phyloP scores from a whole-genome alignment of 1,140 invertebrate genomes.

The Drosophila mauritiana region DNA sequence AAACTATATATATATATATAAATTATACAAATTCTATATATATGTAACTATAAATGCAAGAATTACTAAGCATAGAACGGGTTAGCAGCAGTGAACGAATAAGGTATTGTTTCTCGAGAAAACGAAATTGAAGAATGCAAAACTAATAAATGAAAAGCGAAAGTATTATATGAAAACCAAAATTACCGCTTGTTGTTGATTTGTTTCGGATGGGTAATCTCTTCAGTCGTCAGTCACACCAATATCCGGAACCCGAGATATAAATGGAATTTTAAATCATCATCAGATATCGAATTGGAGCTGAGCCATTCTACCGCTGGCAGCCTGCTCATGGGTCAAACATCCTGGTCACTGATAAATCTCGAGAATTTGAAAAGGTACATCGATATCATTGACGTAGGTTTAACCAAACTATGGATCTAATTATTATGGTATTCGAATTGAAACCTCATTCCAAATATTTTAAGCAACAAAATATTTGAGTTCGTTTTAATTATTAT shows the following conservation, averaged over 20 bases:
- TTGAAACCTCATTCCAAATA: too few relatives aligned
- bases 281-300: not conserved
- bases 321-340: not conserved
- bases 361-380: not conserved
- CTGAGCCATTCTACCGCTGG: not conserved
- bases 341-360: constrained; percentile 3
- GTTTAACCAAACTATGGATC: not conserved
- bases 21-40: constrained; percentile 47
- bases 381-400: not conserved
- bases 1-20: constrained; percentile 50
- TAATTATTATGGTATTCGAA: too few relatives aligned
- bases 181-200: not conserved
- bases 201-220: not conserved
- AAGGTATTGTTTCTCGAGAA: constrained; percentile 27
- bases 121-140: constrained; percentile 46
- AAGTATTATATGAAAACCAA: constrained; percentile 48
- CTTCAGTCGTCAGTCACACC: not conserved
- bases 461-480: too few relatives aligned
- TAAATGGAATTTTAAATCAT: constrained; percentile 61
- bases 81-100: constrained; percentile 16
- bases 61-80: constrained; percentile 38
- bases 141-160: constrained; percentile 57
- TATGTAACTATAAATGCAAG: constrained; percentile 40
- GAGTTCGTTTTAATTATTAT: too few relatives aligned
- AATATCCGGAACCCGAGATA: constrained; percentile 35